Evolutionary conservation across 2,888 invertebrate species (phyloP).

Genomic region (Diaperis boleti): DNA sequence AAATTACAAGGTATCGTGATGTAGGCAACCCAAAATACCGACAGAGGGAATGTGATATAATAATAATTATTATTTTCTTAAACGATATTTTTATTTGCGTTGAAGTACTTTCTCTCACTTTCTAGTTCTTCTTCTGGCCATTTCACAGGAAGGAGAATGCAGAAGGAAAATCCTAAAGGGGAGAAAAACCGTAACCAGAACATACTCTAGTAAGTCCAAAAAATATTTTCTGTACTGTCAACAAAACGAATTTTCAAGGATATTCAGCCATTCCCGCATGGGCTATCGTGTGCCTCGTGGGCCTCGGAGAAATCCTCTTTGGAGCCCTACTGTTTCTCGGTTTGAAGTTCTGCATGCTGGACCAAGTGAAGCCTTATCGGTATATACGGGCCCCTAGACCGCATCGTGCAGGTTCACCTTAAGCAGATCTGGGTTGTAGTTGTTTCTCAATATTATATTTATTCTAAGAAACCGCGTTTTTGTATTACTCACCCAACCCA

Average conservation of each 20-base stretch:
- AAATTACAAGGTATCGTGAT: too few species aligned
- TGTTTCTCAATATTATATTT: neutral
- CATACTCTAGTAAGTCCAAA: conserved; percentile 81
- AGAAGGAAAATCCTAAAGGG: conserved; percentile 84
- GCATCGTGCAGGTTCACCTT: conserved; percentile 1
- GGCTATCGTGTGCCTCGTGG: conserved; percentile 78
- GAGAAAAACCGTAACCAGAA: conserved; percentile 81
- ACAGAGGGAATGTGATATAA: neutral
- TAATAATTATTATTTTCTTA: neutral
- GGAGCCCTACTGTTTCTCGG: conserved; percentile 77
- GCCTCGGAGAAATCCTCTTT: conserved; percentile 75
- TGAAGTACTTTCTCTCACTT: too few species aligned
- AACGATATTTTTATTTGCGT: conserved; percentile 52
- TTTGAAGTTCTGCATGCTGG: conserved; percentile 79
- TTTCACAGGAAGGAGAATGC: conserved; percentile 80
- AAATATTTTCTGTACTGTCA: too few species aligned
- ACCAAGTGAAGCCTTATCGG: conserved; percentile 65
- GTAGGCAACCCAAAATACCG: too few species aligned
- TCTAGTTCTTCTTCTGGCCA: conserved; percentile 73
- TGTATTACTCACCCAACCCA: too few species aligned
- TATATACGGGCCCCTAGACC: conserved; percentile 42
- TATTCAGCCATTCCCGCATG: conserved; percentile 81
- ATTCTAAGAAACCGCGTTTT: neutral
- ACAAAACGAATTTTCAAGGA: too few species aligned
- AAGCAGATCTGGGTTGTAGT: neutral